phyloP scores from a whole-genome alignment of 2,888 invertebrate genomes.

The Pollenia labialis region DNA sequence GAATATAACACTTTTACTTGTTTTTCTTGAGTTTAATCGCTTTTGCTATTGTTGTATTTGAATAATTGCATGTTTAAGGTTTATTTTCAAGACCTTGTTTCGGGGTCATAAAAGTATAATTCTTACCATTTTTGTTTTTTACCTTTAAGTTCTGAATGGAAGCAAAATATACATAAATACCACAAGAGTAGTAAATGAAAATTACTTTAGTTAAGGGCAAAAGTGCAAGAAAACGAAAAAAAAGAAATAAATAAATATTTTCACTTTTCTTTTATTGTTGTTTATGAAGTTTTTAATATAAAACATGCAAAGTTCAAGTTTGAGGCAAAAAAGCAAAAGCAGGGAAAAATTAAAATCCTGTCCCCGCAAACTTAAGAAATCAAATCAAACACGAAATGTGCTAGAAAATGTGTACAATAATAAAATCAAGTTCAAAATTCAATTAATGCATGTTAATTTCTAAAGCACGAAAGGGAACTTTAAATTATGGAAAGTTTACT shows the following conservation, averaged over 20 bases:
- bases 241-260: slow-evolving; percentile 5
- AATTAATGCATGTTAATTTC: not conserved
- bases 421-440: slow-evolving; percentile 37
- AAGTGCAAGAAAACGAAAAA: not conserved
- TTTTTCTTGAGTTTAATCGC: not conserved
- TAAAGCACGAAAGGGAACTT: no score
- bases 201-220: not conserved
- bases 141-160: not conserved
- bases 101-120: slow-evolving; percentile 41
- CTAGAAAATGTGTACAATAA: not conserved
- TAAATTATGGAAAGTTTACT: no score
- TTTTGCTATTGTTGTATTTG: slow-evolving; percentile 35
- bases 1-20: not conserved
- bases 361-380: slow-evolving; percentile 5
- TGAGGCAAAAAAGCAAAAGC: slow-evolving; percentile 15
- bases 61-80: slow-evolving; percentile 67
- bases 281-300: not conserved
- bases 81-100: slow-evolving; percentile 64
- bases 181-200: slow-evolving; percentile 42
- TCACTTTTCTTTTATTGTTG: slow-evolving; percentile 1
- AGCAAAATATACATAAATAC: slow-evolving; percentile 23
- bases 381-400: slow-evolving; percentile 46
- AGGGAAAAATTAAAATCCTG: not conserved
- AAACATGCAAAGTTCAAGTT: slow-evolving; percentile 67
- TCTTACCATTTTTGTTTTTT: not conserved